Percentiles rank a stretch among this genome's conserved stretches.
phyloP scores from a whole-genome alignment of 2,797 vertebrate genomes.

The Sebastes goodei region DNA sequence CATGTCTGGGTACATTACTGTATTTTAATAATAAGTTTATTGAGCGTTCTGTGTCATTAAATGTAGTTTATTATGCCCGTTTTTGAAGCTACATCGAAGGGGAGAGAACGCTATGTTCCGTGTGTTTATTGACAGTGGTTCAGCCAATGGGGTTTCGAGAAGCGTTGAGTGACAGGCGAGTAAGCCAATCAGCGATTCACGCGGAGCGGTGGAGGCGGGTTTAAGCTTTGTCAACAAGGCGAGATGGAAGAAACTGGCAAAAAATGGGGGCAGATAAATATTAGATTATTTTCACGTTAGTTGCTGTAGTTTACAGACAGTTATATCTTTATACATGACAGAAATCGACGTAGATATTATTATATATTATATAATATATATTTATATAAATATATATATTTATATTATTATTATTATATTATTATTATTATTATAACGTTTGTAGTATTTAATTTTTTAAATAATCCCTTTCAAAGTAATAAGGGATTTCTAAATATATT shows the following conservation, averaged over 20 bases:
- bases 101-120: constrained; percentile 50
- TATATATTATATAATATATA: too few species aligned
- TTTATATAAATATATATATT: too few species aligned
- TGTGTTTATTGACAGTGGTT: constrained; percentile 56
- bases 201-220: constrained; percentile 30
- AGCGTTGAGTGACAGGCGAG: constrained; percentile 13
- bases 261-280: constrained; percentile 25
- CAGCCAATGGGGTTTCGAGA: constrained; percentile 50
- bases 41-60: background rate
- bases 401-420: too few species aligned
- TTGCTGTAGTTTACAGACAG: background rate
- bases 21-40: background rate
- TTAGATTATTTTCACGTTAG: background rate
- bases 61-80: background rate
- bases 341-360: background rate
- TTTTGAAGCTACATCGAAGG: constrained; percentile 28
- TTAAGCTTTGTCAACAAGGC: constrained; percentile 77
- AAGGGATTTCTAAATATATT: background rate
- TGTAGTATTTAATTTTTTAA: background rate
- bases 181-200: constrained; percentile 51
- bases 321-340: too few species aligned
- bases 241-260: constrained; percentile 44
- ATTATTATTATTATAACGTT: too few species aligned
- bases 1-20: accelerated
- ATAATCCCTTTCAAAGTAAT: background rate